A percentile compares a stretch with the other conserved stretches of the same genome.
These are phyloP conservation scores for Enteromius radiatus DNA, from an alignment of 2,797 vertebrate species.

Conservation along the genomic window DNA sequence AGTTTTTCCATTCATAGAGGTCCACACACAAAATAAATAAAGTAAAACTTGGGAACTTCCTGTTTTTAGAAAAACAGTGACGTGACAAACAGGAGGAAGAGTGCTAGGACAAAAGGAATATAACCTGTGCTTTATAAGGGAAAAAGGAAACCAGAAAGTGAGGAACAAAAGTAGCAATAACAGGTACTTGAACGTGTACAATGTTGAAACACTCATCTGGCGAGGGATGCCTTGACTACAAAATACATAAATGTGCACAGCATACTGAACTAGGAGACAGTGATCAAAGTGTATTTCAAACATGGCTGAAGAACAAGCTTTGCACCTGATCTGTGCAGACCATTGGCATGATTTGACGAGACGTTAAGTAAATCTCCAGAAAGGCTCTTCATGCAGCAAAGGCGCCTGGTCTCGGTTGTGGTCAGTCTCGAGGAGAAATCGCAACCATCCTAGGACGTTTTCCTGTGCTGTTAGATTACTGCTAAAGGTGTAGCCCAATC, in stretches of 20 bases:
- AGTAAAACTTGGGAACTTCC: slow-evolving; percentile 54
- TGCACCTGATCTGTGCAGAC: slow-evolving; percentile 33
- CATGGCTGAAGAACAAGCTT: slow-evolving; percentile 22
- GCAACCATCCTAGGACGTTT: slow-evolving; percentile 75
- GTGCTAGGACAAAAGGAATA: slow-evolving; percentile 19
- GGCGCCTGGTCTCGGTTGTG: slow-evolving; percentile 54
- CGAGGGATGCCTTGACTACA: background rate
- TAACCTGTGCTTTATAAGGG: slow-evolving; percentile 6
- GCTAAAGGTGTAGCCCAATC: slow-evolving; percentile 68
- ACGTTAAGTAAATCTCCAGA: slow-evolving; percentile 56
- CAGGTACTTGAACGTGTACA: background rate
- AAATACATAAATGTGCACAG: slow-evolving; percentile 25
- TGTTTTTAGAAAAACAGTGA: slow-evolving; percentile 69
- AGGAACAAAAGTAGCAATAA: slow-evolving; percentile 9
- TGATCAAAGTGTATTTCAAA: slow-evolving; percentile 26
- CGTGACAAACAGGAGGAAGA: slow-evolving; percentile 18
- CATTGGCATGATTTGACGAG: slow-evolving; percentile 9
- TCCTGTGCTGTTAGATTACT: slow-evolving; percentile 65
- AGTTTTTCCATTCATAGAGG: slow-evolving; percentile 66
- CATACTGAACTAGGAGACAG: background rate
- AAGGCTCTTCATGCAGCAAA: slow-evolving; percentile 42
- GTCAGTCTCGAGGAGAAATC: slow-evolving; percentile 73
- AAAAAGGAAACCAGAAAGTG: background rate
- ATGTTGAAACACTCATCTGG: background rate
- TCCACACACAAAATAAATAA: slow-evolving; percentile 63